Conservation (phyloP, 2,113 vertebrate species). For the Psephotus haematonotus region DNA sequence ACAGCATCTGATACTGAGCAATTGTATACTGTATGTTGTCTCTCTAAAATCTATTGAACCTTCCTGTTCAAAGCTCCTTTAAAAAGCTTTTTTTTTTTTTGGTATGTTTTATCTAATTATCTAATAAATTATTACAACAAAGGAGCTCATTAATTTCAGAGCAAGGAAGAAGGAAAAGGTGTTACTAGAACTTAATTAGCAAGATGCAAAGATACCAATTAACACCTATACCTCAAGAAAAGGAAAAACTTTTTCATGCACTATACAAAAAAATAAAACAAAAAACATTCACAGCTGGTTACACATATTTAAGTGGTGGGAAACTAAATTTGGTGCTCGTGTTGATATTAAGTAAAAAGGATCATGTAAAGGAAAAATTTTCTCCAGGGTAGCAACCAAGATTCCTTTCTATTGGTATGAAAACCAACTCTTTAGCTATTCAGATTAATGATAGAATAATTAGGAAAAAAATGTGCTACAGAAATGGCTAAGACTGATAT, state of each 20-base stretch:
- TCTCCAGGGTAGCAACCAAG: not conserved
- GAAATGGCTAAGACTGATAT: slow-evolving; percentile 23
- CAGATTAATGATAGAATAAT: slow-evolving; percentile 39
- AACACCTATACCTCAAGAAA: slow-evolving; percentile 80
- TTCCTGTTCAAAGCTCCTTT: slow-evolving; percentile 27
- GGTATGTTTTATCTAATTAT: slow-evolving; percentile 76
- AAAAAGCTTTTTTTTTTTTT: slow-evolving; percentile 54
- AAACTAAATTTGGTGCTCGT: slow-evolving; percentile 63
- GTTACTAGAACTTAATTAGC: slow-evolving; percentile 84
- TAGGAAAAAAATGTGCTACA: slow-evolving; percentile 12
- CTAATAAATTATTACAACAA: slow-evolving; percentile 78
- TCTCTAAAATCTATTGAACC: slow-evolving; percentile 25
- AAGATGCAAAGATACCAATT: slow-evolving; percentile 85
- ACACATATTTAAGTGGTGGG: slow-evolving; percentile 64
- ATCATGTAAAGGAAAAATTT: slow-evolving; percentile 14
- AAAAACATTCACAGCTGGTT: slow-evolving; percentile 78
- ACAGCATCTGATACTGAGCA: not conserved
- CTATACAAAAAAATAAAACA: slow-evolving; percentile 64
- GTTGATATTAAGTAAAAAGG: slow-evolving; percentile 53
- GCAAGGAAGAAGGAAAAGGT: slow-evolving; percentile 75
- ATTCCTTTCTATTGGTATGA: slow-evolving; percentile 15
- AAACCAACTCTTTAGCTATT: slow-evolving; percentile 26
- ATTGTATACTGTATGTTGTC: not conserved
- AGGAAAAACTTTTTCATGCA: slow-evolving; percentile 49
- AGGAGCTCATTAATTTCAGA: slow-evolving; percentile 80